These are phyloP conservation scores for Frankliniella intonsa DNA, from an alignment of 2,888 invertebrate species.

Conservation along the genomic window DNA sequence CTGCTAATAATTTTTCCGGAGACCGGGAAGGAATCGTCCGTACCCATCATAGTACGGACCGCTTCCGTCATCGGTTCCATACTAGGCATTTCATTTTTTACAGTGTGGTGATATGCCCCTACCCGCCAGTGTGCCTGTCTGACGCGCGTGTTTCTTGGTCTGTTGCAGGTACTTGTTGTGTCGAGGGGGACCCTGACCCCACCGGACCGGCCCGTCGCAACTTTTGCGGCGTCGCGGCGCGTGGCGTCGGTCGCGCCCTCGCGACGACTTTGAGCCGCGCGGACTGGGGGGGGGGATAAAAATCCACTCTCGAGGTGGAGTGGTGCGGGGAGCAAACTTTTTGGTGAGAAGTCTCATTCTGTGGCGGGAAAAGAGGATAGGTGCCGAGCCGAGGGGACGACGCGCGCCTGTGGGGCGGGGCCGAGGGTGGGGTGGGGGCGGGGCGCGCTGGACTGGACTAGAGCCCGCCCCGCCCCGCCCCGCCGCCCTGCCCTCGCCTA, in stretches of 20 bases:
- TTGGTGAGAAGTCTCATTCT: neutral
- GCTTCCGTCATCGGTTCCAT: too few relatives aligned
- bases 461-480: too few relatives aligned
- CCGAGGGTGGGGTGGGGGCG: neutral
- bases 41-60: too few relatives aligned
- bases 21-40: too few relatives aligned
- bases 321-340: too few relatives aligned
- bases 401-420: neutral
- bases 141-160: neutral
- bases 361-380: neutral
- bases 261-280: too few relatives aligned
- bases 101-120: too few relatives aligned
- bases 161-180: slow-evolving; percentile 7
- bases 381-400: neutral
- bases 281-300: neutral
- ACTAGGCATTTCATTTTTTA: too few relatives aligned
- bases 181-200: neutral
- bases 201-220: neutral
- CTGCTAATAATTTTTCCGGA: too few relatives aligned
- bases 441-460: neutral
- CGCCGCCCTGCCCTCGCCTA: neutral
- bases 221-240: neutral
- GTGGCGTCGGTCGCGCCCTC: too few relatives aligned
- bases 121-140: neutral
- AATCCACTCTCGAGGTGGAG: neutral